Base-by-base conservation (phyloP, 2,888 invertebrate genomes). In the Mimachlamys varia region DNA sequence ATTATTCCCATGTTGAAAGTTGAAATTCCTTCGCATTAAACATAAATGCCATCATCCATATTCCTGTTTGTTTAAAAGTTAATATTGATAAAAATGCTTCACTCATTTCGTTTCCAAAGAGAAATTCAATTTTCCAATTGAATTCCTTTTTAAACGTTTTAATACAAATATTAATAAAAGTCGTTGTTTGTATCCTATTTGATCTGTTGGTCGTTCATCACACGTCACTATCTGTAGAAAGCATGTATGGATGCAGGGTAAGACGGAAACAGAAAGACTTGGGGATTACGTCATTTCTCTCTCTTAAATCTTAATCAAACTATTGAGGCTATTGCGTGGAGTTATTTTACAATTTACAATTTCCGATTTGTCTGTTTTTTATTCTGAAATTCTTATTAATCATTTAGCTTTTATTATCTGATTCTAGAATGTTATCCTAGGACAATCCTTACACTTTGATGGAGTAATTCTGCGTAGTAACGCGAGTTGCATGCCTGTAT, bases 351-450 rank as follows among this genome's bases (percentile, higher is more conserved):
- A 62, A 62, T 62, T 27, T n/a, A 62, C 62, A 76, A 76, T 76
- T 76, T 76, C 76, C 76, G 76, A 76, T 76, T 76, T 76, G 27
- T 76, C 76, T 33, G 76, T 76, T 76, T 76, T n/a, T 76, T 76
- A 76, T 76, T 76, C 76, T 76, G 33, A 76, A 76, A 76, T 76
- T 27, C 76, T 33, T 76, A 76, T 76, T 76, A 76, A 76, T 76
- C 76, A 76, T 76, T 76, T 76, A 76, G 76, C 76, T 33, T 5
- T 76, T 27, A 17, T 76, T 33, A 76, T 76, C 76, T 33, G 76
- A 76, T 76, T 76, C 33, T 33, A 76, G 22, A 62, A 62, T 22
- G 33, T 76, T 76, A 76, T 76, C 15, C 15, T 76, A 27, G 27
- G 33, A 76, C 58, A 22, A 33, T 76, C 76, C 33, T 10, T 10